Conservation (phyloP, 2,113 vertebrate species). For the Sciurus niger region DNA sequence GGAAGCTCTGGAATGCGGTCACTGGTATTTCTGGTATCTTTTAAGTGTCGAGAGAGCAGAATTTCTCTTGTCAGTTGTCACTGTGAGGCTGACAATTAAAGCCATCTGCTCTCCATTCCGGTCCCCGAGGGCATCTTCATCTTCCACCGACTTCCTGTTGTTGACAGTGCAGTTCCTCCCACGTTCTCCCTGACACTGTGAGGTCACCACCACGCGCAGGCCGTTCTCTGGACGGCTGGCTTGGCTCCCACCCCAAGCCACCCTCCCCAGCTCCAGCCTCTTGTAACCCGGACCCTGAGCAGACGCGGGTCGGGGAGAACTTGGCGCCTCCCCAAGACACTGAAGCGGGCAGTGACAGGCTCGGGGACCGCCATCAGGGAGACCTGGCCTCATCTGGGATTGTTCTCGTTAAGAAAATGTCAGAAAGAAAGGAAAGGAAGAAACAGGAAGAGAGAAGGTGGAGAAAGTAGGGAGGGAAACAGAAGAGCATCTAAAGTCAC, state of each 20-base stretch:
- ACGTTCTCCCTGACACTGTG: slow-evolving; percentile 87
- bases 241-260: neutral
- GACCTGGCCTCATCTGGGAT: neutral
- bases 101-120: slow-evolving; percentile 90
- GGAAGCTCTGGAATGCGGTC: slow-evolving; percentile 89
- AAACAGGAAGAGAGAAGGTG: neutral
- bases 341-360: rapidly evolving
- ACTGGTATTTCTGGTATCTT: slow-evolving; percentile 91
- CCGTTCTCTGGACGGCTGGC: neutral
- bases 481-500: neutral
- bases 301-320: rapidly evolving
- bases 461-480: neutral
- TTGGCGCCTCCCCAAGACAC: neutral
- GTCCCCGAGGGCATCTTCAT: slow-evolving; percentile 88
- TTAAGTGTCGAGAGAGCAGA: slow-evolving; percentile 90
- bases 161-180: slow-evolving; percentile 93
- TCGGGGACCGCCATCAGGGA: neutral
- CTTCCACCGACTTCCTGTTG: slow-evolving; percentile 92
- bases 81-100: slow-evolving; percentile 90
- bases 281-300: neutral
- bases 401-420: neutral
- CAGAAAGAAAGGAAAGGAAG: neutral
- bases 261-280: neutral
- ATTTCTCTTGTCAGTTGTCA: slow-evolving; percentile 91
- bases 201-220: slow-evolving; percentile 61